Evolutionary conservation across 2,113 vertebrate species (phyloP), one percentile per base, ranked within the genome.

Genomic region (Nanorana parkeri): DNA sequence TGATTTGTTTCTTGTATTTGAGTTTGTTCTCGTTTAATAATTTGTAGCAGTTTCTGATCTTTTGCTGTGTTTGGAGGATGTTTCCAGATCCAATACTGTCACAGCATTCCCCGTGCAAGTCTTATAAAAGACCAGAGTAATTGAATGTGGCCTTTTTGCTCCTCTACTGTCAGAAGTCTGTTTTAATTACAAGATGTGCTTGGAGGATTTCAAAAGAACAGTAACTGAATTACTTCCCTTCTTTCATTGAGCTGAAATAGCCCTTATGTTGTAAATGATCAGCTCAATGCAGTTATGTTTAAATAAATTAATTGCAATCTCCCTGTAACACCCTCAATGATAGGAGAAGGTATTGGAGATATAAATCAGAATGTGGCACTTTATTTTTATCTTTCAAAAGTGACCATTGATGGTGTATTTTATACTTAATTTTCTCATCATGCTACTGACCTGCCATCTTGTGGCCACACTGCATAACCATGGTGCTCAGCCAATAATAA

Each of bases 141-240:
- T 41, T 67, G 17, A 67, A 36, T 20, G n/a, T 41, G 65, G 65
- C 65, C 65, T 41, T 67, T 41, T 63, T 15, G 21, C 60, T 63
- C 21, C 7, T 23, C 60, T 63, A 3, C 21, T 24, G 60, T 15
- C 21, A 63, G 58, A 63, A 63, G 60, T 24, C 60, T 63, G 60
- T 63, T 63, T 63, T 63, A 63, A 63, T 63, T 63, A 63, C 60
- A 63, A 63, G 60, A 63, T 63, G 60, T 63, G 60, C 60, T 63
- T 24, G 21, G 21, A 63, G 60, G 21, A 63, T 63, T 63, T 63
- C 23, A 24, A 63, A 63, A 63, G 60, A 24, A 63, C 60, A 63
- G 21, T 15, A 63, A 63, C 60, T 63, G 60, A 63, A 63, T 63
- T 24, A 63, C 60, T 63, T 24, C 60, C 60, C 23, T 63, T 23